Percentiles rank a stretch among this genome's conserved stretches.
Conservation (phyloP, 2,888 invertebrate species). For the Petrolisthes manimaculis region DNA sequence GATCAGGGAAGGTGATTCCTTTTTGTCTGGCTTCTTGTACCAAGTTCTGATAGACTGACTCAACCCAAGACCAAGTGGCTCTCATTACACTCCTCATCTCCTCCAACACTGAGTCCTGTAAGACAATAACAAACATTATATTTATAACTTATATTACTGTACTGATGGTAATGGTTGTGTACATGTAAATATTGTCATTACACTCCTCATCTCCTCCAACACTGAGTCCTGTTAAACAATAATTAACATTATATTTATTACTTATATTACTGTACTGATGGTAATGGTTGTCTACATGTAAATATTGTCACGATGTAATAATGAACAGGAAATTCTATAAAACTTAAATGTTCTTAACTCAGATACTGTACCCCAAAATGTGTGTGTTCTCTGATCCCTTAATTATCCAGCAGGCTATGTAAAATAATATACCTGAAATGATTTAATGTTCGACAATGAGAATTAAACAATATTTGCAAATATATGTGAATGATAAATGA, state of each 20-base stretch:
- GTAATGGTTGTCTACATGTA: too few relatives aligned
- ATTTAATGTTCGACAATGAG: too few relatives aligned
- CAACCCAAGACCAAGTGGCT: not conserved
- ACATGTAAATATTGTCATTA: not conserved
- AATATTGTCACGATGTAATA: not conserved
- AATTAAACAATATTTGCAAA: too few relatives aligned
- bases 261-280: too few relatives aligned
- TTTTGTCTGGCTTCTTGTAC: not conserved
- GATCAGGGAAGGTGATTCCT: not conserved
- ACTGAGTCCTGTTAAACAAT: slow-evolving; percentile 18
- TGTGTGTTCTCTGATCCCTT: too few relatives aligned
- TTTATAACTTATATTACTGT: too few relatives aligned
- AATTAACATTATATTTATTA: too few relatives aligned
- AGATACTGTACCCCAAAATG: too few relatives aligned
- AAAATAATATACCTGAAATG: too few relatives aligned
- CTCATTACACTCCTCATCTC: not conserved
- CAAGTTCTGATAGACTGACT: not conserved
- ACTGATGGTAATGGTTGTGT: too few relatives aligned
- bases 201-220: not conserved
- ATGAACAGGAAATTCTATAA: not conserved
- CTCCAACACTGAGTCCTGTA: slow-evolving; percentile 14
- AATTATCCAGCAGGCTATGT: too few relatives aligned
- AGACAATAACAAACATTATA: not conserved
- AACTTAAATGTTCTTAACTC: not conserved
- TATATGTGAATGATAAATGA: too few relatives aligned